Percentiles rank a stretch among this genome's conserved stretches.
Evolutionary conservation across 2,797 vertebrate species (phyloP).

Genomic region (Oryzias dopingdopingensis): DNA sequence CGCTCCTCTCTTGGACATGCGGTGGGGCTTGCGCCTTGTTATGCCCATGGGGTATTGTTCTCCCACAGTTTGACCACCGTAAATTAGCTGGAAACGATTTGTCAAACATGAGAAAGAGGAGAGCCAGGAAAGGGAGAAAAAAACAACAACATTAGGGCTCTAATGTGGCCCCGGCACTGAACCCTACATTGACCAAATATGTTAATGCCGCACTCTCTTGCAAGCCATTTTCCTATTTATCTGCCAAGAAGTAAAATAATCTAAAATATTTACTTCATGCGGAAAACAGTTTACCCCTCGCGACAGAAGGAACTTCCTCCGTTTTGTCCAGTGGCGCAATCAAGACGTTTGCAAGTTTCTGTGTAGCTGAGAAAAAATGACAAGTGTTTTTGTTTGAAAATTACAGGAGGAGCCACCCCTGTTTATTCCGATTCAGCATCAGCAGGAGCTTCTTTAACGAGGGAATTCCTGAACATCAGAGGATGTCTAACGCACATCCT

Average conservation of each 20-base stretch:
- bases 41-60: conserved; percentile 73
- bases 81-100: conserved; percentile 79
- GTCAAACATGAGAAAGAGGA: conserved; percentile 58
- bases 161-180: conserved; percentile 55
- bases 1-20: conserved; percentile 63
- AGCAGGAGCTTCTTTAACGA: conserved; percentile 73
- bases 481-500: conserved; percentile 77
- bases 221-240: conserved; percentile 31
- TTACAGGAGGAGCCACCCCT: conserved; percentile 49
- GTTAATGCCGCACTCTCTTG: conserved; percentile 44
- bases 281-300: background rate
- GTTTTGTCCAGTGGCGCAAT: conserved; percentile 11
- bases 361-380: conserved; percentile 46
- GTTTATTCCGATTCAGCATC: conserved; percentile 70
- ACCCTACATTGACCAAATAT: conserved; percentile 56
- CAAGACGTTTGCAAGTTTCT: conserved; percentile 26
- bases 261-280: background rate
- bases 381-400: conserved; percentile 69
- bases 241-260: conserved; percentile 3
- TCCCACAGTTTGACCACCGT: conserved; percentile 58
- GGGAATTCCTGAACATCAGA: conserved; percentile 75
- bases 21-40: conserved; percentile 52
- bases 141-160: conserved; percentile 56
- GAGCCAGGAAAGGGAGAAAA: conserved; percentile 28
- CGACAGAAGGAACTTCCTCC: background rate